phyloP scores from a whole-genome alignment of 2,113 vertebrate genomes.

The Mormyrus lacerda region DNA sequence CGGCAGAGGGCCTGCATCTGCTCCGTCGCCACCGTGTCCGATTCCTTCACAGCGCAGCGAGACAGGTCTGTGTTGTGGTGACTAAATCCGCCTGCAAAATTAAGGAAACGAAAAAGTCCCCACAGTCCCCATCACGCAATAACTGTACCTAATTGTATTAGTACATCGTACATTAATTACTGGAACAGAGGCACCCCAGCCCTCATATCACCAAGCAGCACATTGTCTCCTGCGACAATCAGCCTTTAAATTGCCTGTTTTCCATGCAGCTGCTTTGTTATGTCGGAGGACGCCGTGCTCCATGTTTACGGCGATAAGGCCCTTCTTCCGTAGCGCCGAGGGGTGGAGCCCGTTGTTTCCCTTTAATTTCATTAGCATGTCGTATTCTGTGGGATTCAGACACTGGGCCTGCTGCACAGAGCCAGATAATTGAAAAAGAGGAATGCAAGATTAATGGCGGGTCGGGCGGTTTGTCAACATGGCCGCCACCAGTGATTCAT shows the following conservation, averaged over 20 bases:
- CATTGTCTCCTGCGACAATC: background rate
- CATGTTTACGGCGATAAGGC: background rate
- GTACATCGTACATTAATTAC: background rate
- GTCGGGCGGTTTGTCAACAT: background rate
- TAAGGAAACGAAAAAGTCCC: background rate
- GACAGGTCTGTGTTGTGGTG: background rate
- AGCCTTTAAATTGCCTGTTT: background rate
- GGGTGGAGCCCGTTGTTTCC: background rate
- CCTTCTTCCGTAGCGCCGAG: background rate
- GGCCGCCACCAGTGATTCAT: background rate
- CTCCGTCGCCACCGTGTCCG: background rate
- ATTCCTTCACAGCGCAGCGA: background rate
- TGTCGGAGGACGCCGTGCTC: background rate
- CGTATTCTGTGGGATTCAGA: background rate
- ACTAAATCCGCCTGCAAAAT: background rate
- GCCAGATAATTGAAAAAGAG: background rate
- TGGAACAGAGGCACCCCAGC: background rate
- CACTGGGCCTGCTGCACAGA: background rate
- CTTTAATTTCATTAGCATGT: conserved; percentile 7
- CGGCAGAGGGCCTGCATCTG: background rate
- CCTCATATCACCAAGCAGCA: background rate
- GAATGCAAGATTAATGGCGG: background rate
- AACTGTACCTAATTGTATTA: background rate
- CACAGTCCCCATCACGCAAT: background rate
- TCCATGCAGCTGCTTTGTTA: background rate